A percentile compares a stretch with the other conserved stretches of the same genome.
These are phyloP conservation scores for Pseudopipra pipra DNA, from an alignment of 2,113 vertebrate species.

Conservation along the genomic window DNA sequence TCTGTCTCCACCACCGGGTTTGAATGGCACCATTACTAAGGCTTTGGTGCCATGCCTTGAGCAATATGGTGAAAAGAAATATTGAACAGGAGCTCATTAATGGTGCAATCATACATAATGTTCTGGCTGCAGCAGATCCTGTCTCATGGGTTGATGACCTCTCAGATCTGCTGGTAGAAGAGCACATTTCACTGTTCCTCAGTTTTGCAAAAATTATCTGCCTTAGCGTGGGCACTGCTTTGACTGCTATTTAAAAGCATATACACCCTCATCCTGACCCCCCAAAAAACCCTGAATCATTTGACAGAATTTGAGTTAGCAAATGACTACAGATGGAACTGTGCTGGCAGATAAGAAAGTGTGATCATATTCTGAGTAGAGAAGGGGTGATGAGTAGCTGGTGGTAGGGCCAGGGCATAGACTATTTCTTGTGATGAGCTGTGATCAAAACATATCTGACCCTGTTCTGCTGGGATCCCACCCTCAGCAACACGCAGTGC, in stretches of 20 bases:
- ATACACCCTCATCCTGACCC: background rate
- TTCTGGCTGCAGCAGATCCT: conserved; percentile 4
- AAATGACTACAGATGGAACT: conserved; percentile 23
- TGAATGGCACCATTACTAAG: conserved; percentile 5
- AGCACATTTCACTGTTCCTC: background rate
- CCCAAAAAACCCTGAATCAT: background rate
- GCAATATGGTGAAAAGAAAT: conserved; percentile 20
- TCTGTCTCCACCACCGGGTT: conserved; percentile 11
- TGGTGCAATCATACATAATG: background rate
- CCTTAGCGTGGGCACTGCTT: background rate
- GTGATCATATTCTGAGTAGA: conserved; percentile 1
- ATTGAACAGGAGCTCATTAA: conserved; percentile 45
- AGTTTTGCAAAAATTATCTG: background rate
- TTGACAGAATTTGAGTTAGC: background rate
- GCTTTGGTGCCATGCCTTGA: conserved; percentile 23
- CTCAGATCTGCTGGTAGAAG: background rate
- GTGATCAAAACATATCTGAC: background rate
- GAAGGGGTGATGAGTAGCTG: conserved; percentile 1
- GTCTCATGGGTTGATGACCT: conserved; percentile 23
- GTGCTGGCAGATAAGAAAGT: conserved; percentile 25
- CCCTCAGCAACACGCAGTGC: accelerated
- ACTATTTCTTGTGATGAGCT: background rate
- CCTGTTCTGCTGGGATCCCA: background rate
- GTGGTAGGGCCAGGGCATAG: background rate
- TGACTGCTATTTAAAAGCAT: background rate